These are phyloP conservation scores for Aphyosemion australe DNA, from an alignment of 2,113 vertebrate species.

Conservation along the genomic window DNA sequence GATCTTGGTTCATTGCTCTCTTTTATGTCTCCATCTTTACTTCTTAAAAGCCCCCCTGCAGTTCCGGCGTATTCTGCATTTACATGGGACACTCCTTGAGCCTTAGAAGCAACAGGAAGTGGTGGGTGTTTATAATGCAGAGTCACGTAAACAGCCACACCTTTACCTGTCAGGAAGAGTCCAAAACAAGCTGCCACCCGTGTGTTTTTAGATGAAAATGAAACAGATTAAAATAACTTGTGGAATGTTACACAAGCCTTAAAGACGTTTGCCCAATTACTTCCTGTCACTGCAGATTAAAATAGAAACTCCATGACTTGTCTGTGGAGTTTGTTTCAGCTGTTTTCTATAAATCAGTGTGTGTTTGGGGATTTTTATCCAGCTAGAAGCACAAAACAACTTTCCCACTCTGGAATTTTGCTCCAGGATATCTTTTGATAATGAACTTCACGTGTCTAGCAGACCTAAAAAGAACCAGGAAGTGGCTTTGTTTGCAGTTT, in stretches of 20 bases:
- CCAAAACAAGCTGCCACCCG: too few species aligned
- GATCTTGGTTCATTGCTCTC: too few species aligned
- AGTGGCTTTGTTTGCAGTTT: background rate
- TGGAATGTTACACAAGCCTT: background rate
- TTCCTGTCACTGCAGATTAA: too few species aligned
- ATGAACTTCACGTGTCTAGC: background rate
- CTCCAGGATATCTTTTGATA: background rate
- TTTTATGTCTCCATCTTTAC: too few species aligned
- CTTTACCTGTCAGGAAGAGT: conserved; percentile 7
- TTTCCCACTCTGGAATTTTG: background rate
- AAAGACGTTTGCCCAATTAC: background rate
- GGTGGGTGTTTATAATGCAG: background rate
- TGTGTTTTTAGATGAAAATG: too few species aligned
- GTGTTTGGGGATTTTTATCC: background rate
- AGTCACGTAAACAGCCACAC: background rate
- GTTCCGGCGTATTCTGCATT: too few species aligned
- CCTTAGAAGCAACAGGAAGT: too few species aligned
- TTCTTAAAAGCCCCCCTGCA: too few species aligned
- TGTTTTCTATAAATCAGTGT: background rate
- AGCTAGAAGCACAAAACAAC: background rate
- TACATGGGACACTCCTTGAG: too few species aligned
- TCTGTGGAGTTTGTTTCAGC: background rate
- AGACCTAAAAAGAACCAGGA: background rate
- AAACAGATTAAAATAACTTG: background rate
- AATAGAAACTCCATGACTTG: background rate